These are phyloP conservation scores for Trichechus manatus DNA, from an alignment of 2,113 vertebrate genomes.

Conservation along the genomic window DNA sequence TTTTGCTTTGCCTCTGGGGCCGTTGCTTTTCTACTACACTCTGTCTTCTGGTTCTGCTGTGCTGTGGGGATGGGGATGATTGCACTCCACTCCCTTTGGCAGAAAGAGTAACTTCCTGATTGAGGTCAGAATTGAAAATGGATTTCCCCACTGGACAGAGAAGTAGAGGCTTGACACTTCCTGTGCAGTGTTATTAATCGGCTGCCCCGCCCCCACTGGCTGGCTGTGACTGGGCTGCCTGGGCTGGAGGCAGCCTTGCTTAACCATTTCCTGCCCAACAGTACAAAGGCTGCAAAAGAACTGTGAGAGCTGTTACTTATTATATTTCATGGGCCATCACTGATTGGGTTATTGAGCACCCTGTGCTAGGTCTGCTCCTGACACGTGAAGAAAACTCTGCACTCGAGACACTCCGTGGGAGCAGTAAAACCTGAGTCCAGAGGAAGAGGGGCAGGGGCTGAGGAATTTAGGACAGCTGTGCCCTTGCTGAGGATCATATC, in stretches of 20 bases:
- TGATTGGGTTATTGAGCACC: neutral
- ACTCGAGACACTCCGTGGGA: rapidly evolving
- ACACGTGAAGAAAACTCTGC: neutral
- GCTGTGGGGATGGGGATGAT: neutral
- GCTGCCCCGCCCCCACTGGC: neutral
- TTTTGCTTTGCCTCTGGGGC: neutral
- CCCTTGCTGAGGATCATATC: neutral
- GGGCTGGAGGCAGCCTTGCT: neutral
- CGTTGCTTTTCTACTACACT: neutral
- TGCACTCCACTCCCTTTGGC: conserved; percentile 14
- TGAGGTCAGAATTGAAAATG: conserved; percentile 75
- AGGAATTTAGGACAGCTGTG: neutral
- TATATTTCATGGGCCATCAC: neutral
- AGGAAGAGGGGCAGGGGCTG: neutral
- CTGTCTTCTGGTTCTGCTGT: neutral
- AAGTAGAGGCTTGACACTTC: conserved; percentile 51
- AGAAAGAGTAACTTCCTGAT: conserved; percentile 67
- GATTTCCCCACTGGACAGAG: conserved; percentile 70
- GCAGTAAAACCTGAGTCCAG: neutral
- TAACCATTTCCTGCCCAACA: conserved; percentile 57
- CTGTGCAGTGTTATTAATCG: neutral
- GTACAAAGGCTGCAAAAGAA: neutral
- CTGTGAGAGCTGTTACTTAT: neutral
- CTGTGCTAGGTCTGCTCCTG: neutral
- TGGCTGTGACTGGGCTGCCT: neutral